Base-by-base conservation (phyloP, 2,888 invertebrate genomes). In the Zygothrica quintamaculata region DNA sequence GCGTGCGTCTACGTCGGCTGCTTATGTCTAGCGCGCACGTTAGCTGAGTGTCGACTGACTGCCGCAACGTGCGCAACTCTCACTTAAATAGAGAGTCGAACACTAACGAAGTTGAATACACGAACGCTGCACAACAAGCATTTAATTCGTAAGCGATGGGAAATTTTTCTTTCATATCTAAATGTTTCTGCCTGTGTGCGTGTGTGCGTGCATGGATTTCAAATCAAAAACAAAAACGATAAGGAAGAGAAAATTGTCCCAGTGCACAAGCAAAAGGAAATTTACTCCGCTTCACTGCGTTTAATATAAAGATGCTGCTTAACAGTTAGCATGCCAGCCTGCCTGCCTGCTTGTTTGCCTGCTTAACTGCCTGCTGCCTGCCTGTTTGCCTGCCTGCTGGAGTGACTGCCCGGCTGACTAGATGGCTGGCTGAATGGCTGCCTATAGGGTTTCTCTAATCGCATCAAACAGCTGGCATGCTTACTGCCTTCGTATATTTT, bases 1-100 rank as follows among this genome's bases (percentile, higher is more conserved):
- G 40, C 9, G 29, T 36, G 56, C 40, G 55, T 37, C 69, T 69
- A 34, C 64, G 53, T 36, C 44, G 36, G 29, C 15, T 26, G 46
- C 26, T 39, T 61, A 26, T 62, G 62, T 62, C 59, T 72, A 42
- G 60, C 76, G 84, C 85, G 78, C 80, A 81, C 86, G 80, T 50
- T 84, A 55, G 74, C 81, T 80, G 65, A 77, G 60, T 86, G 81
- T 80, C 84, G 87, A 80, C 82, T 81, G 84, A 87, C 82, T 81
- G 84, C 64, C 81, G 71, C 71, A 86, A 70, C 81, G 84, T 86
- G 80, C 87, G 81, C 75, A 84, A 18, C 80, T 80, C 84, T 79
- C 84, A 71, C 76, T 84, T 80, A 84, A 84, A 80, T 81, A 67
- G 82, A 74, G 76, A 60, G 60, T 40, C 65, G 55, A 31, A 11